A percentile compares a stretch with the other conserved stretches of the same genome.
Evolutionary conservation across 2,113 vertebrate species (phyloP).

Genomic region (Erinaceus europaeus): DNA sequence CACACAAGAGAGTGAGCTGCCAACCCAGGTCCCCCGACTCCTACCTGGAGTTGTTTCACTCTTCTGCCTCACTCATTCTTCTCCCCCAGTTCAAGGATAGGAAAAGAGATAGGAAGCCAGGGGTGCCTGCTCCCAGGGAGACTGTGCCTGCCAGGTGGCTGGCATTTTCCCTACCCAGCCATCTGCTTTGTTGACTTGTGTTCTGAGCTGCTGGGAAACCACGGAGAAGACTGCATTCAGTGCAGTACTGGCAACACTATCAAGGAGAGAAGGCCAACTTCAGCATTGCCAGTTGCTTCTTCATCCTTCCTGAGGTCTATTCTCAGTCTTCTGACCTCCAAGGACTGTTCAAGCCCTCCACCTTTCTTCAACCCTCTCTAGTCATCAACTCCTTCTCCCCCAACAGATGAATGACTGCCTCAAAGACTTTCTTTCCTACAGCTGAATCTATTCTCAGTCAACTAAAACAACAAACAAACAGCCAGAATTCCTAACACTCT

Average conservation of each 20-base stretch:
- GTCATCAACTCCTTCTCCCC: neutral
- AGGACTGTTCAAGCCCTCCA: neutral
- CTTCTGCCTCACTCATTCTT: neutral
- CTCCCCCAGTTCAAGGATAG: neutral
- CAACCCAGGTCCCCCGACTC: neutral
- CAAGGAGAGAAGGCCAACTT: neutral
- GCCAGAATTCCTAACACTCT: neutral
- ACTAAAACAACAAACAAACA: neutral
- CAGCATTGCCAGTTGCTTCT: neutral
- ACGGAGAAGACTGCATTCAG: neutral
- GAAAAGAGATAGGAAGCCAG: neutral
- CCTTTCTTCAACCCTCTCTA: neutral
- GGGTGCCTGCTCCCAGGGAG: neutral
- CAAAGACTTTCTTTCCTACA: neutral
- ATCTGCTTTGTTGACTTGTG: slow-evolving; percentile 49
- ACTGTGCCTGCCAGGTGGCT: neutral
- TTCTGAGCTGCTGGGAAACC: slow-evolving; percentile 13
- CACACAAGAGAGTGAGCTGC: neutral
- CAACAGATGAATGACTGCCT: neutral
- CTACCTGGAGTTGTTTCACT: neutral
- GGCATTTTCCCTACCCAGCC: slow-evolving; percentile 32
- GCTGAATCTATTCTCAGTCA: neutral
- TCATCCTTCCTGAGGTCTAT: neutral
- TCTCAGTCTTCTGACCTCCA: neutral
- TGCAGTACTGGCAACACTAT: neutral